phyloP scores from a whole-genome alignment of 2,113 vertebrate species.

The Theristicus caerulescens region DNA sequence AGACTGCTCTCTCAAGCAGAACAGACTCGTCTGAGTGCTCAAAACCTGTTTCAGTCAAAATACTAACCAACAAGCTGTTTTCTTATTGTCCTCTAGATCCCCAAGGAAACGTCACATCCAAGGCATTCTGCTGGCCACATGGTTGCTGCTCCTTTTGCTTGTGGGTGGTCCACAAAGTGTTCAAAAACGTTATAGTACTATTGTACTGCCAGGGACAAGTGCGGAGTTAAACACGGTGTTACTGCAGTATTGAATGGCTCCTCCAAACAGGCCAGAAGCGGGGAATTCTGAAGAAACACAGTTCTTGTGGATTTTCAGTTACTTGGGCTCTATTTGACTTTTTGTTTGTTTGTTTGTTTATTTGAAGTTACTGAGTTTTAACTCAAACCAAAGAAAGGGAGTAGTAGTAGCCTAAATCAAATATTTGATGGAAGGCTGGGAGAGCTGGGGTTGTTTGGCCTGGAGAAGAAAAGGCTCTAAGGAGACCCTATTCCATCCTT shows the following conservation, averaged over 20 bases:
- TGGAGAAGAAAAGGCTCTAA: not conserved
- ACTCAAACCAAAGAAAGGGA: not conserved
- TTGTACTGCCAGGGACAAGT: not conserved
- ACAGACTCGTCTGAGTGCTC: slow-evolving; percentile 29
- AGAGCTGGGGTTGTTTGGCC: not conserved
- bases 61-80: slow-evolving; percentile 46
- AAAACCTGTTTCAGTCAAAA: slow-evolving; percentile 52
- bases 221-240: not conserved
- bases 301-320: not conserved
- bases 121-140: not conserved
- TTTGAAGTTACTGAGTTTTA: not conserved
- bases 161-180: slow-evolving; percentile 47
- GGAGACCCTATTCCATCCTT: not conserved
- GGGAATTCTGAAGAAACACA: not conserved
- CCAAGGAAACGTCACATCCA: slow-evolving; percentile 18
- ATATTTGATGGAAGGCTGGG: not conserved
- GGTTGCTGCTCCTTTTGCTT: not conserved
- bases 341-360: not conserved
- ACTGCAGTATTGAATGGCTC: not conserved
- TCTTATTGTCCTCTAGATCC: slow-evolving; percentile 46
- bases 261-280: not conserved
- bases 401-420: not conserved
- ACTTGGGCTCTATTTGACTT: not conserved
- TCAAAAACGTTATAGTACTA: not conserved
- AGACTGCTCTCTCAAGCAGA: slow-evolving; percentile 28